phyloP scores from a whole-genome alignment of 2,113 vertebrate genomes.

The Tetrao urogallus region DNA sequence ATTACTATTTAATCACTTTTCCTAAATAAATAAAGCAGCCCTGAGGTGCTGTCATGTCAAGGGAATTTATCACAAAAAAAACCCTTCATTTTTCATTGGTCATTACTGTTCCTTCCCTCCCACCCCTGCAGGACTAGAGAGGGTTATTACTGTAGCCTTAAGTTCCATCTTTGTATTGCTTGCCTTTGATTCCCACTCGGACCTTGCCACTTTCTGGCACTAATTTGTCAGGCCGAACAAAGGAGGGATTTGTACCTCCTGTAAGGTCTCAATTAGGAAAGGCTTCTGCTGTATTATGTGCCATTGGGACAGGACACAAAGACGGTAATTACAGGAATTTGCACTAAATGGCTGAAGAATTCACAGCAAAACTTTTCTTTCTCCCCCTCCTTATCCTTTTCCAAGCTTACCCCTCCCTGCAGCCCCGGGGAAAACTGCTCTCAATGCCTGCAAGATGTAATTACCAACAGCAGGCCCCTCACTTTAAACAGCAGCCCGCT shows the following conservation, averaged over 20 bases:
- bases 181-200: slow-evolving; percentile 86
- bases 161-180: slow-evolving; percentile 88
- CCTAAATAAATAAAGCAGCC: slow-evolving; percentile 88
- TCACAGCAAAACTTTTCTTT: slow-evolving; percentile 81
- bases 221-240: slow-evolving; percentile 90
- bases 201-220: slow-evolving; percentile 90
- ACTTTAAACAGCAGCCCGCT: slow-evolving; percentile 75
- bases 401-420: slow-evolving; percentile 66
- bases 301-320: slow-evolving; percentile 86
- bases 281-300: slow-evolving; percentile 86
- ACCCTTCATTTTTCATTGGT: slow-evolving; percentile 80
- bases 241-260: slow-evolving; percentile 89
- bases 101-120: slow-evolving; percentile 78
- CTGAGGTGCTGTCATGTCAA: slow-evolving; percentile 86
- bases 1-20: slow-evolving; percentile 90
- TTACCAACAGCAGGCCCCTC: slow-evolving; percentile 67
- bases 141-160: slow-evolving; percentile 91
- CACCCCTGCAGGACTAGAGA: slow-evolving; percentile 79
- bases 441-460: slow-evolving; percentile 64
- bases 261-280: slow-evolving; percentile 91
- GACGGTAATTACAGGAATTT: slow-evolving; percentile 90
- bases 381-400: slow-evolving; percentile 44
- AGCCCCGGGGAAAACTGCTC: slow-evolving; percentile 55
- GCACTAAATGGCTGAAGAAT: slow-evolving; percentile 90
- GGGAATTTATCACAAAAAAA: slow-evolving; percentile 83